A percentile compares a stretch with the other conserved stretches of the same genome.
Evolutionary conservation across 1,140 invertebrate genomes (phyloP).

Genomic region (Polypedilum pembai): DNA sequence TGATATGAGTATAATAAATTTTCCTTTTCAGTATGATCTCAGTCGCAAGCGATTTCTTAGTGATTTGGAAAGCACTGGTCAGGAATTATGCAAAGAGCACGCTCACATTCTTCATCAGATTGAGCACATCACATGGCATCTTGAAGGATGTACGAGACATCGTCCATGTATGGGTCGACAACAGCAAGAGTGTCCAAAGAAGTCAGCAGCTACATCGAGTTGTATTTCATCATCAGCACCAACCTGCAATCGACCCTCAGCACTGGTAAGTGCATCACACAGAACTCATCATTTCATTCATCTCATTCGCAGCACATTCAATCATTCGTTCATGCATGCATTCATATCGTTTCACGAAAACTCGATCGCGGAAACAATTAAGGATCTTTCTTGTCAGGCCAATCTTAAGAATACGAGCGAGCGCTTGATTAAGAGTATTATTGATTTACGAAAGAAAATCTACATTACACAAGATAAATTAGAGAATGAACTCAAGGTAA

Average conservation of each 20-base stretch:
- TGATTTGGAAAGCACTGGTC: background rate
- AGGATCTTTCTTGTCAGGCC: constrained; percentile 26
- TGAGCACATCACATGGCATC: constrained; percentile 6
- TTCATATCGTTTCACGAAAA: background rate
- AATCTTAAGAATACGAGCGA: constrained; percentile 23
- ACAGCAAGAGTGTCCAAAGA: background rate
- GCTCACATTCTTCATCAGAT: background rate
- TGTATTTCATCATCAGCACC: background rate
- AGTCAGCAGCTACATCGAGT: background rate
- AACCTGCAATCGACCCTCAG: constrained; percentile 6
- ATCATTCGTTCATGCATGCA: constrained; percentile 22
- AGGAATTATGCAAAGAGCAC: constrained; percentile 16
- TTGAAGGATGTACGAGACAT: constrained; percentile 16
- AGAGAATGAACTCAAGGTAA: constrained; percentile 16
- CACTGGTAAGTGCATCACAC: background rate
- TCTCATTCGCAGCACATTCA: constrained; percentile 19
- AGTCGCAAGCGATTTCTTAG: background rate
- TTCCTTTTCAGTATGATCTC: background rate
- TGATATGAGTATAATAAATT: background rate
- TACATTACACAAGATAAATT: constrained; percentile 23
- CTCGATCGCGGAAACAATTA: background rate
- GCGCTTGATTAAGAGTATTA: constrained; percentile 24
- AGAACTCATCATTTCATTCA: background rate
- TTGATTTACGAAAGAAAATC: constrained; percentile 25
- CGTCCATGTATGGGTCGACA: background rate